Evolutionary conservation across 2,797 vertebrate species (phyloP), one percentile per base, ranked within the genome.

Genomic region (Orientallactaga sibirica): DNA sequence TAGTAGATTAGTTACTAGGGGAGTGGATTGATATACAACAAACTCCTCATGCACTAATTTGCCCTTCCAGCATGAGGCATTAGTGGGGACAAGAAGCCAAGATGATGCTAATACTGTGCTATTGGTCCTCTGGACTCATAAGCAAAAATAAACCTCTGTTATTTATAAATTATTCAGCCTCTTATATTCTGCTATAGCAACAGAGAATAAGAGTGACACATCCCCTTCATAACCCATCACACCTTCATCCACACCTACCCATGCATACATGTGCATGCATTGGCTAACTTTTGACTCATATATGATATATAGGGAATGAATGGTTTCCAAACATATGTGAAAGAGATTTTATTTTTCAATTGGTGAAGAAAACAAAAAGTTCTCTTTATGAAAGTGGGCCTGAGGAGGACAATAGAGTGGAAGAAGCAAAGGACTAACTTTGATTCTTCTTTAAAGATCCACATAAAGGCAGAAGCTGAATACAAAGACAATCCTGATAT

Each of bases 281-380:
- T 66, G 11, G 19, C 19, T 93, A 55, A 24, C 27, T 70, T 91
- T 76, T 29, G 66, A 62, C 48, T 48, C 7, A 48, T 7, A 48
- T 48, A 11, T 15, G 86, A 94, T 78, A 70, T 68, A 62, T 9
- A 71, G 15, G 7, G 5, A 79, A 48, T 48, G 48, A 48, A 74
- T 94, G 15, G 24, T 52, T 89, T 92, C 64, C 6, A 64, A 15
- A 71, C 27, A 84, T 1, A 25, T 43, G n/a, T 86, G 5, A 7
- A 86, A 9, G 19, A 92, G 14, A 5, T 74, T 94, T 83, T 67
- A 20, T 27, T 94, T 94, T 81, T 22, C 82, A 93, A n/a, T 5
- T 77, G 16, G 3, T 14, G 87, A 5, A 94, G 25, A 20, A 82
- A 93, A 91, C 27, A 70, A 94, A 85, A 76, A 27, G 7, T n/a